These are phyloP conservation scores for Allygus modestus DNA, from an alignment of 2,888 invertebrate species.

Conservation along the genomic window DNA sequence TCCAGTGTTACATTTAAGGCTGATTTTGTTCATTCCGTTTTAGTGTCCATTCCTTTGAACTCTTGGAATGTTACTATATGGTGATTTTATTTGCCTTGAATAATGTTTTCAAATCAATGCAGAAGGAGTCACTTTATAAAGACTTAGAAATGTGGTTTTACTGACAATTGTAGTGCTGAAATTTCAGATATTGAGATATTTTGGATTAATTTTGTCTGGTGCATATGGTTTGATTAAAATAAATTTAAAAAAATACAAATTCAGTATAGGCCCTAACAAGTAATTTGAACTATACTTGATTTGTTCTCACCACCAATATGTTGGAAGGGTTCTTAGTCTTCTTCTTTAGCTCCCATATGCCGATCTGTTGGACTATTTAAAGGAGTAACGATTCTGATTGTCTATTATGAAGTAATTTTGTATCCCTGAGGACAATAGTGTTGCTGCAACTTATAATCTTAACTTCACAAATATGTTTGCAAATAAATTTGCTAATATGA, in stretches of 20 bases:
- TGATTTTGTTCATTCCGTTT: not conserved
- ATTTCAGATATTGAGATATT: not conserved
- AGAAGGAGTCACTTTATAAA: not conserved
- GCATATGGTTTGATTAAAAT: not conserved
- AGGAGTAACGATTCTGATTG: not conserved
- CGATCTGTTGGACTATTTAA: not conserved
- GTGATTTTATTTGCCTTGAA: not conserved
- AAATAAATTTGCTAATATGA: not conserved
- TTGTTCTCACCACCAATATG: not conserved
- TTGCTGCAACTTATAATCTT: not conserved
- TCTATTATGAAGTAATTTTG: not conserved
- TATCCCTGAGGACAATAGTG: not conserved
- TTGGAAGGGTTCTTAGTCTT: not conserved
- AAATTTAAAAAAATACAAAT: not conserved
- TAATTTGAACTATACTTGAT: not conserved
- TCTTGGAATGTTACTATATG: not conserved
- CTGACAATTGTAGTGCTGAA: not conserved
- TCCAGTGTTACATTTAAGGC: not conserved
- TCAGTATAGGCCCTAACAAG: not conserved
- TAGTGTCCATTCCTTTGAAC: not conserved
- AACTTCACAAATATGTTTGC: not conserved
- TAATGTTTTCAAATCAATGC: not conserved
- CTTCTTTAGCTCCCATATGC: not conserved
- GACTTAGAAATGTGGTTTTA: not conserved
- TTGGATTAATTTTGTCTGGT: not conserved